phyloP scores from a whole-genome alignment of 2,888 invertebrate species.

The Orthosia cruda region DNA sequence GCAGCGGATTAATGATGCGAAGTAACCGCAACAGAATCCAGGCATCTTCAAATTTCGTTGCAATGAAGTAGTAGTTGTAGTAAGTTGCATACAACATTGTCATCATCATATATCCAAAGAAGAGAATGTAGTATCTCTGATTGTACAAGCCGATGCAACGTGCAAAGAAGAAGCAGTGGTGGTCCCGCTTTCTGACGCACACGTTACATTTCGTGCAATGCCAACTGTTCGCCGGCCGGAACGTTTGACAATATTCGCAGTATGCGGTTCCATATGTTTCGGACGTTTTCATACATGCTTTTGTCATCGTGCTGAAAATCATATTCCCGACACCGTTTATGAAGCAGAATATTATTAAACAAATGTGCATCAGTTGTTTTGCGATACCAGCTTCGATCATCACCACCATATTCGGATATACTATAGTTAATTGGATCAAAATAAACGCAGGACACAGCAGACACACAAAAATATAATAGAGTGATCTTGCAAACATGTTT shows the following conservation, averaged over 20 bases:
- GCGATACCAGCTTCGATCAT: conserved; percentile 70
- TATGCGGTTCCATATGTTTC: conserved; percentile 81
- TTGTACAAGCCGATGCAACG: conserved; percentile 96
- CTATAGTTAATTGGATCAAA: conserved; percentile 77
- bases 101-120: conserved; percentile 93
- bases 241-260: conserved; percentile 94
- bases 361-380: conserved; percentile 74
- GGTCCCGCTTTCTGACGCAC: conserved; percentile 96
- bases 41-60: conserved; percentile 76
- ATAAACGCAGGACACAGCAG: conserved; percentile 78
- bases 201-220: conserved; percentile 96
- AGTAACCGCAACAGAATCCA: conserved; percentile 64
- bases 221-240: conserved; percentile 95
- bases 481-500: conserved; percentile 67
- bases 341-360: conserved; percentile 76
- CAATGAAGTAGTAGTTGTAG: conserved; percentile 93
- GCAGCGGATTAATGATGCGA: conserved; percentile 76
- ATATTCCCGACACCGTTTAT: conserved; percentile 83
- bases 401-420: conserved; percentile 75
- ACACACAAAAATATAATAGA: conserved; percentile 67
- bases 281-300: conserved; percentile 72
- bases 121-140: conserved; percentile 95
- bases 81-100: conserved; percentile 93
- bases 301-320: conserved; percentile 76
- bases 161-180: conserved; percentile 96